Evolutionary conservation across 2,797 vertebrate genomes (phyloP), one percentile per base, ranked within the genome.

Genomic region (Falco columbarius): DNA sequence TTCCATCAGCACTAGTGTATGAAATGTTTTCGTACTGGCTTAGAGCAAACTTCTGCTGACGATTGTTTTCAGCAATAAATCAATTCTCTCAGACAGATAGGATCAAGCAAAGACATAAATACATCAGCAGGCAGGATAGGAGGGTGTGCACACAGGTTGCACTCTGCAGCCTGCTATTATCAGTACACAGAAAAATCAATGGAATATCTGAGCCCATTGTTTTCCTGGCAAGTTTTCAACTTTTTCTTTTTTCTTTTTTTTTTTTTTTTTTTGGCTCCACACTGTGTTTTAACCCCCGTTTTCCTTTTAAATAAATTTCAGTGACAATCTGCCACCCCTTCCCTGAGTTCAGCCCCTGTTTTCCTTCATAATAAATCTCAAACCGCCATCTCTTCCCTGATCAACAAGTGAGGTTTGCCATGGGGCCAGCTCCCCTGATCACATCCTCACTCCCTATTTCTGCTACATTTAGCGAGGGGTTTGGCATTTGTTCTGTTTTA

Each of bases 171-270:
- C 80, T 80, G 90, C 47, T 93, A 89, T 94, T 95, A 94, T 80
- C 79, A 89, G 81, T 10, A 16, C 44, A 83, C 72, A 96, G 83
- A 87, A 93, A 93, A 95, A 90, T 87, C 91, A 83, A 62, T 90
- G 97, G 97, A 98, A 97, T 91, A 95, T 97, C 81, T 95, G 83
- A 97, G 51, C 72, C 66, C 30, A 12, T 49, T 66, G 68, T 97
- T 98, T 98, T 98, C 95, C 97, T 98, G 96, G 97, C 93, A 82
- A 72, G 51, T 26, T 92, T 95, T 87, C 97, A 96, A 79, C 17
- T 65, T 63, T 54, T 51, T 21, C 5, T 20, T 62, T 29, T 6
- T 34, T 40, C 24, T 21, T 30, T 34, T 20, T 76, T 79, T 27
- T 34, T 18, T 36, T 24, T 30, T 34, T 18, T 76, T 79, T 67